phyloP scores from a whole-genome alignment of 2,888 invertebrate genomes.

The Erannis defoliaria region DNA sequence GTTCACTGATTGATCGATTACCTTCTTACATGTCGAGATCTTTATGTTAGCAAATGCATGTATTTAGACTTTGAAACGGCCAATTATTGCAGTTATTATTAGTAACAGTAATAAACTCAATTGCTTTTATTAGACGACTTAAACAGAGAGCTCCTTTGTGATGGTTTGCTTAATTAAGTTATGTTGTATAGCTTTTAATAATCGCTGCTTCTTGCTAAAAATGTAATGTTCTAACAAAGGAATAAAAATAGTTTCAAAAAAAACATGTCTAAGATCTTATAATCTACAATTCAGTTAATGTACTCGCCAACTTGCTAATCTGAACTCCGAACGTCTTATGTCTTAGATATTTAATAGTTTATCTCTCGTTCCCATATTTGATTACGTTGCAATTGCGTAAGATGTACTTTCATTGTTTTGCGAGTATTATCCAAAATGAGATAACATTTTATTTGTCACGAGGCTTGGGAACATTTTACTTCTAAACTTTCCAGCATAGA shows the following conservation, averaged over 20 bases:
- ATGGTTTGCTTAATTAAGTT: constrained; percentile 23
- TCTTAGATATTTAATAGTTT: constrained; percentile 32
- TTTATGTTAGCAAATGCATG: constrained; percentile 18
- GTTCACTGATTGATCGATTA: constrained; percentile 28
- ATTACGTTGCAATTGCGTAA: constrained; percentile 43
- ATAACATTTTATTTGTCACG: constrained; percentile 71
- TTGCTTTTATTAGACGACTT: constrained; percentile 32
- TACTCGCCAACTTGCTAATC: constrained; percentile 32
- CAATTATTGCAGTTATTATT: constrained; percentile 32
- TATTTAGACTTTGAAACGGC: constrained; percentile 19
- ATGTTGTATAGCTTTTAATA: constrained; percentile 10
- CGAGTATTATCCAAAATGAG: constrained; percentile 72
- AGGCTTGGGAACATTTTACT: constrained; percentile 73
- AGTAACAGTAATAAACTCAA: constrained; percentile 35
- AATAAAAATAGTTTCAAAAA: constrained; percentile 16
- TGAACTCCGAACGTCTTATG: too few relatives aligned
- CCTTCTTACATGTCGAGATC: constrained; percentile 7
- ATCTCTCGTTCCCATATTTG: constrained; percentile 36
- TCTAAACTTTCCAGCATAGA: constrained; percentile 68
- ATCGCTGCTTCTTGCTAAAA: constrained; percentile 18
- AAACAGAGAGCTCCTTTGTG: constrained; percentile 29
- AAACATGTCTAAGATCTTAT: constrained; percentile 4
- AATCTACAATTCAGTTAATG: constrained; percentile 3
- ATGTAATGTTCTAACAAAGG: constrained; percentile 7
- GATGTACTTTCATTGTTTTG: constrained; percentile 70